Conservation (phyloP, 2,888 invertebrate genomes). For the Cerastis leucographa region DNA sequence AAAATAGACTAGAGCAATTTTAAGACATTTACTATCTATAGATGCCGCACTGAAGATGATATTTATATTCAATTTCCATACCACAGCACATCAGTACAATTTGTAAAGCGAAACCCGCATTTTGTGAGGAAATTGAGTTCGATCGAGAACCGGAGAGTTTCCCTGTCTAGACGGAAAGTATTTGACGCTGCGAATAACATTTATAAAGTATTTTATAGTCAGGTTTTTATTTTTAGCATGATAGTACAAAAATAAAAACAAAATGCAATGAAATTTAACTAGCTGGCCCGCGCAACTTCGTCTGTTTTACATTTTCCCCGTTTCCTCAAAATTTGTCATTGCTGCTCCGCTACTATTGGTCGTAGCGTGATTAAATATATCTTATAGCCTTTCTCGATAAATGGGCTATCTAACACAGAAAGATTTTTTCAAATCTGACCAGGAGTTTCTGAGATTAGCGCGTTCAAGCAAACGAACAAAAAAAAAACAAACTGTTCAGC, state of each 20-base stretch:
- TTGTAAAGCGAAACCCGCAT: conserved; percentile 16
- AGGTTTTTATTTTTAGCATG: not conserved
- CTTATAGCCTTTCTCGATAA: too few relatives aligned
- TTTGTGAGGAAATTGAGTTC: conserved; percentile 44
- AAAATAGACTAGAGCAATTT: too few relatives aligned
- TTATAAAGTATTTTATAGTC: conserved; percentile 30
- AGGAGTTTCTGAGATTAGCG: too few relatives aligned
- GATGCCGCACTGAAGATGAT: not conserved
- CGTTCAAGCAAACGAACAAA: too few relatives aligned
- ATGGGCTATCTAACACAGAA: too few relatives aligned
- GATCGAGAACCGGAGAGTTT: not conserved
- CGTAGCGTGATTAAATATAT: too few relatives aligned
- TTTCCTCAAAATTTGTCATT: too few relatives aligned
- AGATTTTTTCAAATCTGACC: too few relatives aligned
- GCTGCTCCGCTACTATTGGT: too few relatives aligned
- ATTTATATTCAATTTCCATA: not conserved
- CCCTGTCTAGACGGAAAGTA: conserved; percentile 39
- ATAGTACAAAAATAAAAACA: not conserved
- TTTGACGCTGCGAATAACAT: conserved; percentile 19
- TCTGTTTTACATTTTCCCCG: not conserved
- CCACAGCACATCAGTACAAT: conserved; percentile 6
- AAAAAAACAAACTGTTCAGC: too few relatives aligned
- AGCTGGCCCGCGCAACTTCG: not conserved
- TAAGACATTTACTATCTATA: too few relatives aligned
- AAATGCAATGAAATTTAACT: not conserved